Evolutionary conservation across 2,888 invertebrate species (phyloP), one percentile per base, ranked within the genome.

Genomic region (Helleia helle): DNA sequence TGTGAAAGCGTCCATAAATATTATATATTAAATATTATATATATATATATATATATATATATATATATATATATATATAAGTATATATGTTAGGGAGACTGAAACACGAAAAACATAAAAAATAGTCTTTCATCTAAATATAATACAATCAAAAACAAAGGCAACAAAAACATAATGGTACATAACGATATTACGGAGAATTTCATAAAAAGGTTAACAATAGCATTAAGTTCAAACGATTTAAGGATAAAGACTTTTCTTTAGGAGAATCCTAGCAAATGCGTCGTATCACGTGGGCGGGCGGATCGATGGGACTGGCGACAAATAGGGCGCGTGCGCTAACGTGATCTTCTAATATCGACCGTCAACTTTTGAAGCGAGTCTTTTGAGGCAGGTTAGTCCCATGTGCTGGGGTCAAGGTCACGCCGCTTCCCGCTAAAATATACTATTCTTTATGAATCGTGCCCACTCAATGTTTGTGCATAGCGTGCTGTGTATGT

Each of bases 331-430:
- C 81, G 83, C 80, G 58, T 72, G 83, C 79, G 80, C 79, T 73
- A 68, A 72, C 62, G 57, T 61, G 51, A 65, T 61, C 62, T 63
- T 70, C 65, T 57, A 58, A 63, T 81, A 84, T 84, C 83, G 84
- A 84, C 71, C 80, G 65, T 58, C 51, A 67, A 74, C 73, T 75
- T 74, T 67, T 68, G 64, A 71, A 66, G 63, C 64, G 67, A 73
- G 72, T 70, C 76, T 79, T 83, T 80, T 85, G 81, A 75, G 85
- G 84, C 85, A 85, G 84, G 85, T 86, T 86, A 84, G 81, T 85
- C 84, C 80, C 81, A 77, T 72, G 65, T 70, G 73, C 79, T 66
- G 66, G 71, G 83, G 83, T 85, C 86, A 86, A 86, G 86, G 86
- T 81, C 81, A 84, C 68, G 70, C 59, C 62, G 61, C 63, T 65